Evolutionary conservation across 2,888 invertebrate genomes (phyloP), one percentile per base, ranked within the genome.

Genomic region (Galerucella nymphaeae): DNA sequence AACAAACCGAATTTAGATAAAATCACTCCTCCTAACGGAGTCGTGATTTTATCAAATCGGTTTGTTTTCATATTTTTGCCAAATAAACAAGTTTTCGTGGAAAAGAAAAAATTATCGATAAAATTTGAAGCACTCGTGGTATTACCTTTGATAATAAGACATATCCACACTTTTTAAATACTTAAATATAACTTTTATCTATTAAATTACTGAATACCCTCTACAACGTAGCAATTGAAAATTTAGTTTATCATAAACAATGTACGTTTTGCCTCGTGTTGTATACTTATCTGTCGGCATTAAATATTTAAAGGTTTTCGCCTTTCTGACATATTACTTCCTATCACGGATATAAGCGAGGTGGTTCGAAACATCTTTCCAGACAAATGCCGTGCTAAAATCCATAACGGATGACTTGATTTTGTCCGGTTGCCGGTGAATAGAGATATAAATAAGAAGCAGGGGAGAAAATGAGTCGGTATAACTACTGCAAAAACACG

Each of bases 391-490:
- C 58, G 58, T 57, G 66, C 45, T 66, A 66, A 66, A 66, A 66
- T 66, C 66, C 66, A 57, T 66, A 66, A 66, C 66, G 58, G 45
- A 66, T 58, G 66, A 66, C 66, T 66, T 66, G 66, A 66, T 66
- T 66, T 66, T 66, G 66, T 66, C 66, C 66, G 66, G 66, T 66
- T 66, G 66, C 58, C 66, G 66, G 66, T 16, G 58, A 55, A 66
- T 66, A 58, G 66, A 66, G 41, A 66, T 58, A 53, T 9, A 66
- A 45, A 58, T 66, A 66, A 66, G 58, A 42, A 18, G 55, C 2
- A 13, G 41, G 48, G 42, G 55, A 16, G 57, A 57, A 66, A 66
- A 66, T 57, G 55, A 18, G 48, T 30, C 16, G 4, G 41, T 20
- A 65, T 66, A 66, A 53, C 23, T 66, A 45, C 45, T 42, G 45